Evolutionary conservation across 2,113 vertebrate species (phyloP).

Genomic region (Cyprinodon brontotheroides): DNA sequence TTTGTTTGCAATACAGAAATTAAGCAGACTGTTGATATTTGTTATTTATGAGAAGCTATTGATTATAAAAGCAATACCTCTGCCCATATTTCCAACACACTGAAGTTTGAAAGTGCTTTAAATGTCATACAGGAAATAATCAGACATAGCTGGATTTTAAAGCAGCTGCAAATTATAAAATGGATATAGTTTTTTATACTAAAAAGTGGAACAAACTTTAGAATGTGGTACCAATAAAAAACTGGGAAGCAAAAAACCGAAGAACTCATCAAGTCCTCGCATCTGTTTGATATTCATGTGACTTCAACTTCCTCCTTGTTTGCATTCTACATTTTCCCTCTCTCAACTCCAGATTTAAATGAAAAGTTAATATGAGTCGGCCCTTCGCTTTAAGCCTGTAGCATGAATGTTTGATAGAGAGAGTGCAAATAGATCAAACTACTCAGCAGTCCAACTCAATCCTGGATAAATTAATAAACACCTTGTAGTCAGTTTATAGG

Average conservation of each 20-base stretch:
- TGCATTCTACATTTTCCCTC: neutral
- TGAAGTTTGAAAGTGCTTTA: too few relatives aligned
- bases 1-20: too few relatives aligned
- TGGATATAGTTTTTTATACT: neutral
- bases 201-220: neutral
- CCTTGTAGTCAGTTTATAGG: conserved; percentile 8
- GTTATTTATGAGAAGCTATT: too few relatives aligned
- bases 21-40: too few relatives aligned
- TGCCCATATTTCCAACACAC: too few relatives aligned
- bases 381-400: conserved; percentile 21
- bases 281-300: conserved; percentile 11
- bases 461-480: conserved; percentile 23
- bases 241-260: neutral
- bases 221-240: neutral
- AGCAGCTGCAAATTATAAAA: neutral
- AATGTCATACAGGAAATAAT: too few relatives aligned
- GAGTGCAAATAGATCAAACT: conserved; percentile 34
- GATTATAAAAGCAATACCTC: too few relatives aligned
- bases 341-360: conserved; percentile 17
- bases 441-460: conserved; percentile 18
- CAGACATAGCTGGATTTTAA: neutral
- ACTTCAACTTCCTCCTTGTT: conserved; percentile 7
- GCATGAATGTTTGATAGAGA: conserved; percentile 28
- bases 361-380: conserved; percentile 28
- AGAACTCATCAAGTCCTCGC: neutral